Conservation (phyloP, 2,888 invertebrate genomes). For the Drepana falcataria region DNA sequence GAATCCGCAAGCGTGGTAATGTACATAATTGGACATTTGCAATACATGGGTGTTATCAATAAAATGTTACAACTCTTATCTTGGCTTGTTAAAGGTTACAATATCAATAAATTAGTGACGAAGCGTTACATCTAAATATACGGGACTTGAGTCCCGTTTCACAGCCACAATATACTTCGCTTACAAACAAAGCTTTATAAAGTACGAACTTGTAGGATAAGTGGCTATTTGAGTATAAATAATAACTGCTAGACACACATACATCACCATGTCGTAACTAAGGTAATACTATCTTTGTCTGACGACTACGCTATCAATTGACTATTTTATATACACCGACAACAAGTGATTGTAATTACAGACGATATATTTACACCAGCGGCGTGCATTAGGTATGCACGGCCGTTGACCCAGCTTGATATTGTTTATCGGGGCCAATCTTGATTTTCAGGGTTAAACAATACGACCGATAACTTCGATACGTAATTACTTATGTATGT, state of each 20-base stretch:
- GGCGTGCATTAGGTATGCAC: constrained; percentile 17
- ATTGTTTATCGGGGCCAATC: constrained; percentile 15
- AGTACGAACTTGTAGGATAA: constrained; percentile 55
- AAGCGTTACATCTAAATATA: constrained; percentile 67
- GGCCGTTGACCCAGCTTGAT: constrained; percentile 21
- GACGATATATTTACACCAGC: constrained; percentile 38
- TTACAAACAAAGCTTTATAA: constrained; percentile 65
- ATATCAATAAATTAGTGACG: constrained; percentile 65
- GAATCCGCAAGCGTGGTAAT: no score
- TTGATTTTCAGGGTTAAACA: constrained; percentile 11
- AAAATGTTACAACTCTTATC: constrained; percentile 20
- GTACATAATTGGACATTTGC: not conserved
- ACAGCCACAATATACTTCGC: constrained; percentile 74
- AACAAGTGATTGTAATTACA: constrained; percentile 33
- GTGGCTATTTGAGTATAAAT: constrained; percentile 36
- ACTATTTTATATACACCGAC: constrained; percentile 61
- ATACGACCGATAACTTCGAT: not conserved
- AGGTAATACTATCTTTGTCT: constrained; percentile 50
- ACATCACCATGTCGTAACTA: constrained; percentile 25
- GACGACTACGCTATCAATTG: constrained; percentile 51
- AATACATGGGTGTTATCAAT: constrained; percentile 16
- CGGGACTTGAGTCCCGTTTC: constrained; percentile 58
- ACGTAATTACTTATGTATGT: not conserved
- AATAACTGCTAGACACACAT: constrained; percentile 44
- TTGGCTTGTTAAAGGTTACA: constrained; percentile 29